Evolutionary conservation across 2,797 vertebrate genomes (phyloP).

Genomic region (Leptoclinus maculatus): DNA sequence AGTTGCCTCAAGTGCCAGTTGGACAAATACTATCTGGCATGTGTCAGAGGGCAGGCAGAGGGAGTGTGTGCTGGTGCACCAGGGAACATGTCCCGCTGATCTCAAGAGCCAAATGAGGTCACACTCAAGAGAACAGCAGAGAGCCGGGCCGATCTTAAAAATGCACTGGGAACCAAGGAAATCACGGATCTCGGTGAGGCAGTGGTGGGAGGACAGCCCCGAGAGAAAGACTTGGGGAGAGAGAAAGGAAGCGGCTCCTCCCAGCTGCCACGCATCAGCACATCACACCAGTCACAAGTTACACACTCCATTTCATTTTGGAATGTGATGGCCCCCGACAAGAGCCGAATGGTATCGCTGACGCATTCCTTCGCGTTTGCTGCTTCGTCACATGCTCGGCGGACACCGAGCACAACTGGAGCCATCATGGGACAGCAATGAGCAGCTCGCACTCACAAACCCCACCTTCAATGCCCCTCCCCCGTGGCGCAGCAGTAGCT

Average conservation of each 20-base stretch:
- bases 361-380: conserved; percentile 68
- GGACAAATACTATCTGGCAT: conserved; percentile 52
- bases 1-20: conserved; percentile 37
- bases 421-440: conserved; percentile 66
- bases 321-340: conserved; percentile 51
- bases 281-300: conserved; percentile 76
- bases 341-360: conserved; percentile 59
- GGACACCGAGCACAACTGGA: conserved; percentile 67
- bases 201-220: conserved; percentile 15
- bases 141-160: conserved; percentile 41
- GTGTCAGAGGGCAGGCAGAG: conserved; percentile 50
- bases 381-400: conserved; percentile 58
- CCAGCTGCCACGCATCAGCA: conserved; percentile 69
- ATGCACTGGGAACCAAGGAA: conserved; percentile 53
- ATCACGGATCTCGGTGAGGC: conserved; percentile 36
- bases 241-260: conserved; percentile 66
- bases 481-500: conserved; percentile 36
- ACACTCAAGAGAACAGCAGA: conserved; percentile 54
- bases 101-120: conserved; percentile 68
- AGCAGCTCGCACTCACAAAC: conserved; percentile 35
- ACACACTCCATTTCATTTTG: conserved; percentile 73
- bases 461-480: conserved; percentile 44
- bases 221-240: conserved; percentile 38
- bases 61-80: conserved; percentile 39
- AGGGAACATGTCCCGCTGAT: conserved; percentile 52